Evolutionary conservation across 1,140 invertebrate species (phyloP).

Genomic region (Eurosta solidaginis): DNA sequence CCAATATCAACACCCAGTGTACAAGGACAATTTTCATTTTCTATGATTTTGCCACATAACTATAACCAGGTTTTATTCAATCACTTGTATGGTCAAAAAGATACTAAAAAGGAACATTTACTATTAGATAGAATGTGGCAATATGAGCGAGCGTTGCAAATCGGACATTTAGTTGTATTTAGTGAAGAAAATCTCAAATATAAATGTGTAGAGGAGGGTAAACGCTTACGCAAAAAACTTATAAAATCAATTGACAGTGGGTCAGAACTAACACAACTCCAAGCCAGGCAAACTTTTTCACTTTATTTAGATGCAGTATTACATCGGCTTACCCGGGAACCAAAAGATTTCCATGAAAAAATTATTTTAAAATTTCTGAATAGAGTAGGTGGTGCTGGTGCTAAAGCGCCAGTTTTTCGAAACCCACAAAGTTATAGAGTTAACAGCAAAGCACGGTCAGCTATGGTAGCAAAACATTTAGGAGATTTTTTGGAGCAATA

Average conservation of each 20-base stretch:
- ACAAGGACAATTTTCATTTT: conserved; percentile 64
- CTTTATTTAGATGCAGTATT: conserved; percentile 81
- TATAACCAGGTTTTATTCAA: conserved; percentile 78
- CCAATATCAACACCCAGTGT: conserved; percentile 69
- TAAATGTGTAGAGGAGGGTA: conserved; percentile 52
- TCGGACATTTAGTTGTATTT: conserved; percentile 45
- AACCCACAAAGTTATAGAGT: conserved; percentile 58
- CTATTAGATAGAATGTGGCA: conserved; percentile 53
- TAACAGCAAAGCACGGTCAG: conserved; percentile 80
- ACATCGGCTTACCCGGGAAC: conserved; percentile 68
- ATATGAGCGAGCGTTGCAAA: conserved; percentile 52
- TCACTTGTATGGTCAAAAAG: conserved; percentile 58
- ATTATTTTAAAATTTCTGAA: conserved; percentile 84
- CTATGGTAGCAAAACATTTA: conserved; percentile 88
- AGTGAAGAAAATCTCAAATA: conserved; percentile 43
- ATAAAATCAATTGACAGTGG: conserved; percentile 52
- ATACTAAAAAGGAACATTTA: conserved; percentile 39
- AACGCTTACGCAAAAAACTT: conserved; percentile 49
- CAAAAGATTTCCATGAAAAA: conserved; percentile 68
- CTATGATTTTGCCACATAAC: conserved; percentile 69
- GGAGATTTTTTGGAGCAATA: conserved; percentile 90
- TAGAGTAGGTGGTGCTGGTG: conserved; percentile 75
- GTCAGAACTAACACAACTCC: conserved; percentile 59
- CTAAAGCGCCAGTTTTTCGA: conserved; percentile 71
- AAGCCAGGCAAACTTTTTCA: conserved; percentile 82